Percentiles rank a stretch among this genome's conserved stretches.
phyloP scores from a whole-genome alignment of 2,797 vertebrate genomes.

The Aviceda leuphotes region DNA sequence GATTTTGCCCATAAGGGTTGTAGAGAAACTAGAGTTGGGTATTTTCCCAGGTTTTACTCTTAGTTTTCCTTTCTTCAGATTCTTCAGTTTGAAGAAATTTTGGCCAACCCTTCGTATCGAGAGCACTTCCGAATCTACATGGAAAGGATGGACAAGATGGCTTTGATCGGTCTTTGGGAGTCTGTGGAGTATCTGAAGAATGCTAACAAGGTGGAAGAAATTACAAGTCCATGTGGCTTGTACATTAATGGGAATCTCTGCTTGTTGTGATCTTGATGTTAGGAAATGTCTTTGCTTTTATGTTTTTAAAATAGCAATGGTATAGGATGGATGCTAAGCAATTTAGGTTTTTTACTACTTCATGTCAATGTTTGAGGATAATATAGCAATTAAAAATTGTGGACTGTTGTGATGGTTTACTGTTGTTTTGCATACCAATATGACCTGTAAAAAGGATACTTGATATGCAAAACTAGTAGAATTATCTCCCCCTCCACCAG shows the following conservation, averaged over 20 bases:
- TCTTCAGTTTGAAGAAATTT: slow-evolving; percentile 95
- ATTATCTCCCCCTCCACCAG: background rate
- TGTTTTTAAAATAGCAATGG: background rate
- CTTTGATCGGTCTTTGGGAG: slow-evolving; percentile 93
- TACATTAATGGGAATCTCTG: background rate
- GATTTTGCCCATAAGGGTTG: background rate
- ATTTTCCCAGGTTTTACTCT: background rate
- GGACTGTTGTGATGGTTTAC: background rate
- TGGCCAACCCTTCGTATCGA: slow-evolving; percentile 86
- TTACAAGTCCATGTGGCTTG: background rate
- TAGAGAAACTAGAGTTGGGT: background rate
- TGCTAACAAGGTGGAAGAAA: slow-evolving; percentile 88
- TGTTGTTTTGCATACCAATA: background rate
- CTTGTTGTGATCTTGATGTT: background rate
- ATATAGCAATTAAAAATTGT: background rate
- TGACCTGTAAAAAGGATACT: background rate
- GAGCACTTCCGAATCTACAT: slow-evolving; percentile 91
- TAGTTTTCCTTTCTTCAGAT: slow-evolving; percentile 79
- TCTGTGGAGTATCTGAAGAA: slow-evolving; percentile 92
- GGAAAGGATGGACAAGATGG: slow-evolving; percentile 91
- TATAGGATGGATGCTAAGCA: background rate
- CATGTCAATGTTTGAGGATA: background rate
- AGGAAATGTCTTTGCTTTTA: background rate
- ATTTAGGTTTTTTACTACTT: background rate
- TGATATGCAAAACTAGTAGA: background rate